Evolutionary conservation across 2,888 invertebrate species (phyloP).

Genomic region (Acleris sparsana): DNA sequence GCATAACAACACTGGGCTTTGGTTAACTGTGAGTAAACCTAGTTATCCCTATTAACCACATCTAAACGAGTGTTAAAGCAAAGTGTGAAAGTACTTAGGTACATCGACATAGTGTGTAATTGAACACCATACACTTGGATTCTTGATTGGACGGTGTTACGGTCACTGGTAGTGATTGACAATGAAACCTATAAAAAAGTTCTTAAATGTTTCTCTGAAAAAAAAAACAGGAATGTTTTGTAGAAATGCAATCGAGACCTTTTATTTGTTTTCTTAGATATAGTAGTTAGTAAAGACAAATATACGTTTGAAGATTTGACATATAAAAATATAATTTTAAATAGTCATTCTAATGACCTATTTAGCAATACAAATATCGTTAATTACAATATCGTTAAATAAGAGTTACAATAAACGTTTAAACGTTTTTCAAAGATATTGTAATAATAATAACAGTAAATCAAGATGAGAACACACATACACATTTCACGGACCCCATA

Average conservation of each 20-base stretch:
- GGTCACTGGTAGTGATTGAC: constrained; percentile 25
- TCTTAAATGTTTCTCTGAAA: background rate
- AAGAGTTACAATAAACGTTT: no score
- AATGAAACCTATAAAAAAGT: background rate
- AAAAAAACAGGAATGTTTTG: constrained; percentile 27
- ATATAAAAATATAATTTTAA: constrained; percentile 58
- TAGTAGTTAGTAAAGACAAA: constrained; percentile 40
- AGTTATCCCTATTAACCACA: constrained; percentile 25
- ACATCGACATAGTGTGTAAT: constrained; percentile 16
- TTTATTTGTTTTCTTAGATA: constrained; percentile 6
- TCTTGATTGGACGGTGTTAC: constrained; percentile 31
- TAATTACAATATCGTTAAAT: background rate
- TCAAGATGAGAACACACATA: no score
- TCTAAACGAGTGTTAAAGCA: constrained; percentile 13
- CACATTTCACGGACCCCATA: no score
- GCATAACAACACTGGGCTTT: constrained; percentile 31
- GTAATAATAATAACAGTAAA: no score
- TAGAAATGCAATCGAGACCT: constrained; percentile 27
- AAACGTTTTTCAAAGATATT: no score
- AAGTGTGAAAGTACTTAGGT: constrained; percentile 25
- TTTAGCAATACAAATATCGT: constrained; percentile 9
- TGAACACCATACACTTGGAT: constrained; percentile 9
- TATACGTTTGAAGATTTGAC: constrained; percentile 47
- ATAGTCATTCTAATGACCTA: constrained; percentile 54
- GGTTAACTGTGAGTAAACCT: constrained; percentile 16